These are phyloP conservation scores for Phrixothrix hirtus DNA, from an alignment of 2,888 invertebrate species.

Conservation along the genomic window DNA sequence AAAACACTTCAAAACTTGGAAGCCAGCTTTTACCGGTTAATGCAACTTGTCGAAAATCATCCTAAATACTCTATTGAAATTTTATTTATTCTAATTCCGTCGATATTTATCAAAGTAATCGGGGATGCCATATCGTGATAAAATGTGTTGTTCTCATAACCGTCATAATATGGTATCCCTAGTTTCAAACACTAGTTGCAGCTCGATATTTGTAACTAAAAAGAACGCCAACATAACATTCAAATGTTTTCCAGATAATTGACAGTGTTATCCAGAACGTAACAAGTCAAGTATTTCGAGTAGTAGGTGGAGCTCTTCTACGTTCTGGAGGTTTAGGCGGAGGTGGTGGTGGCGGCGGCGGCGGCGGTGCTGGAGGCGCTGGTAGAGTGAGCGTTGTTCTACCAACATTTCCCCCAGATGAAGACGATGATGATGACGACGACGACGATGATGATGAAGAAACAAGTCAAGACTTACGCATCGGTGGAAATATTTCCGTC, in stretches of 20 bases:
- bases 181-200: too few relatives aligned
- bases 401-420: constrained; percentile 70
- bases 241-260: constrained; percentile 61
- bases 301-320: constrained; percentile 75
- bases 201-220: too few relatives aligned
- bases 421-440: constrained; percentile 65
- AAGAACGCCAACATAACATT: too few relatives aligned
- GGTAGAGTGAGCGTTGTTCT: constrained; percentile 66
- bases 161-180: too few relatives aligned
- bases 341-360: constrained; percentile 46
- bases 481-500: not conserved
- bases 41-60: too few relatives aligned
- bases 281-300: constrained; percentile 71
- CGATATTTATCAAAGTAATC: too few relatives aligned
- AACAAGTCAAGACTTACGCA: constrained; percentile 4
- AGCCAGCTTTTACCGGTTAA: too few relatives aligned
- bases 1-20: too few relatives aligned
- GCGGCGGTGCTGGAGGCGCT: constrained; percentile 56
- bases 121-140: too few relatives aligned
- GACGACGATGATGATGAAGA: constrained; percentile 41
- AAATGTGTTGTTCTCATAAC: too few relatives aligned
- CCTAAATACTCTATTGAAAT: too few relatives aligned
- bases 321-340: constrained; percentile 62
- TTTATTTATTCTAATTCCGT: too few relatives aligned
- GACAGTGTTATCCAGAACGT: constrained; percentile 78